phyloP scores from a whole-genome alignment of 2,113 vertebrate species.

The Larimichthys crocea region DNA sequence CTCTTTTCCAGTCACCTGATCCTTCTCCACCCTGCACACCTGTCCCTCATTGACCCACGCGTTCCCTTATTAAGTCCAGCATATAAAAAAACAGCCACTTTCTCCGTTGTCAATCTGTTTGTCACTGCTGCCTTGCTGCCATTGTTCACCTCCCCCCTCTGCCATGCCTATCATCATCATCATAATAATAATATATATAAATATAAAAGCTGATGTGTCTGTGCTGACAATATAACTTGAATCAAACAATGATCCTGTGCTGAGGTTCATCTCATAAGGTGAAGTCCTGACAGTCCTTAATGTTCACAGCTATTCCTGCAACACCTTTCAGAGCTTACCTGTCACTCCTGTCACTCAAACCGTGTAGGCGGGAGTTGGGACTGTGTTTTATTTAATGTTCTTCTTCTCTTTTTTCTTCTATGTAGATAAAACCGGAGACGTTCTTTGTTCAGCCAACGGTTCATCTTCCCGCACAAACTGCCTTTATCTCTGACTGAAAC shows the following conservation, averaged over 20 bases:
- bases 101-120: too few relatives aligned
- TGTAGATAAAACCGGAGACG: slow-evolving; percentile 20
- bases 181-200: too few relatives aligned
- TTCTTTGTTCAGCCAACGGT: slow-evolving; percentile 11
- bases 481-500: background rate
- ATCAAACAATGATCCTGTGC: background rate
- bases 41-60: too few relatives aligned
- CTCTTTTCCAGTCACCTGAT: too few relatives aligned
- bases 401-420: background rate
- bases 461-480: background rate
- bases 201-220: background rate
- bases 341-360: slow-evolving; percentile 39
- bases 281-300: slow-evolving; percentile 26
- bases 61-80: too few relatives aligned
- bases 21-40: too few relatives aligned
- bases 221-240: background rate
- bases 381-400: slow-evolving; percentile 36
- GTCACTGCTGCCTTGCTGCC: too few relatives aligned
- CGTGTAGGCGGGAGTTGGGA: slow-evolving; percentile 4
- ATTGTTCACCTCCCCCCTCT: too few relatives aligned
- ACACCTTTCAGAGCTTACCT: slow-evolving; percentile 1
- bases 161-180: too few relatives aligned
- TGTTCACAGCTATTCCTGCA: background rate
- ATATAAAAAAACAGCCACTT: too few relatives aligned
- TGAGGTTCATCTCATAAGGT: background rate